Evolutionary conservation across 92 coral and sea anemone species (phyloP), one percentile per base, ranked within the genome.

Genomic region (Scolanthus callimorphus): DNA sequence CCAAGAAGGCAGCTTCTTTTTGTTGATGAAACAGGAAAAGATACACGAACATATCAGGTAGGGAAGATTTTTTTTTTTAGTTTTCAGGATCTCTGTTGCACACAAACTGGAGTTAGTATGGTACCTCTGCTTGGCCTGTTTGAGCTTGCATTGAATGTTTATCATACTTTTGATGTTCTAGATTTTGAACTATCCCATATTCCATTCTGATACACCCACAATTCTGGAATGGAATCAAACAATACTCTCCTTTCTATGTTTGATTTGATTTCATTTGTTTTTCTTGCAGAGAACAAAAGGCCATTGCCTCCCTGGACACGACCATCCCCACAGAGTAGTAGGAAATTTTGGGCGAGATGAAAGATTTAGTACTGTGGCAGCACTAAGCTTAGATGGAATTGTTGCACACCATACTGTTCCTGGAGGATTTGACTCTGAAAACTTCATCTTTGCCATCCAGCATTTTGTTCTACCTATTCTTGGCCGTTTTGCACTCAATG

Each of bases 321-420:
- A 25, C 10, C 22, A 58, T 27, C 11, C 25, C 29, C 19, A n/a
- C n/a, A n/a, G n/a, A n/a, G n/a, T 59, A 29, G 51, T 30, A 28
- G 67, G 65, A 43, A 37, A 74, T 51, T 74, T 28, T 41, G 28
- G 44, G 23, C 50, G 81, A 55, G 50, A 65, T 34, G 75, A 65
- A 38, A 56, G 70, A 17, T 64, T 39, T 26, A 76, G 61, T 66
- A 67, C 50, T 50, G 41, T 67, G 54, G 55, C 67, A 27, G 76
- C 76, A 17, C 66, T 76, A 60, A 61, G 41, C 20, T 37, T 59
- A 27, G 63, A 70, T 59, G 77, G 77, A n/a, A 70, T 70, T 17
- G 67, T 70, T 20, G 67, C 60, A 29, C 30, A 34, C 31, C 67
- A 70, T 12, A 70, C 67, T 27, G 57, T 70, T 27, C 60, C 59